Conservation (phyloP, 2,888 invertebrate genomes). For the Pollenia amentaria region DNA sequence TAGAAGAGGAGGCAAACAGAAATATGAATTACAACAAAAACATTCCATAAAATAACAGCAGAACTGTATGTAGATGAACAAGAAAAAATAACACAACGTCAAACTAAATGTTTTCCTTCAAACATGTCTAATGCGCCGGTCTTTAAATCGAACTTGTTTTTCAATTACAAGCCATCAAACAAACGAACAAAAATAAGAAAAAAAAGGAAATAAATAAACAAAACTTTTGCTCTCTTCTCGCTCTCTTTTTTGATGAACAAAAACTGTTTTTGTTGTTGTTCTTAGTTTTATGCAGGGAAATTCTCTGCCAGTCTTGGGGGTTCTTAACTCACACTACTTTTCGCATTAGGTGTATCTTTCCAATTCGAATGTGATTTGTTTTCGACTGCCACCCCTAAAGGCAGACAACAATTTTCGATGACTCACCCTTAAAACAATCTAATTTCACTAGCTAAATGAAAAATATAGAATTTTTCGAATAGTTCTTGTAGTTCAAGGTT, state of each 20-base stretch:
- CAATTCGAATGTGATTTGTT: constrained; percentile 53
- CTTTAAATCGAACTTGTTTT: constrained; percentile 59
- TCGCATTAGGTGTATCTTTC: constrained; percentile 59
- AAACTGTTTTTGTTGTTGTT: background rate
- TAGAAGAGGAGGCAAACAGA: constrained; percentile 23
- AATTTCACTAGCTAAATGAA: background rate
- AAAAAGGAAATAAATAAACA: constrained; percentile 12
- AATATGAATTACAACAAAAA: constrained; percentile 48
- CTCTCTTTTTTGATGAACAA: background rate
- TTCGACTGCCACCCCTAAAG: background rate
- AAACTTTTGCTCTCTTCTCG: constrained; percentile 41
- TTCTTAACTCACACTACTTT: constrained; percentile 62
- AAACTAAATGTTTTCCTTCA: constrained; percentile 37
- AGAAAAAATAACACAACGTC: constrained; percentile 13
- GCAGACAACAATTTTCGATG: constrained; percentile 25
- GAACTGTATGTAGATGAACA: background rate
- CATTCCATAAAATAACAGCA: constrained; percentile 13
- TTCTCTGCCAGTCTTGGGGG: constrained; percentile 54
- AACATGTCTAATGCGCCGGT: constrained; percentile 69
- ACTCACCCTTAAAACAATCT: constrained; percentile 52
- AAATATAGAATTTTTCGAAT: constrained; percentile 33
- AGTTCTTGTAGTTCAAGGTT: constrained; percentile 68
- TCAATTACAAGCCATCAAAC: background rate
- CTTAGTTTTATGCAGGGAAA: background rate
- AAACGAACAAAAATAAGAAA: constrained; percentile 23